These are phyloP conservation scores for Drosophila kepulauana DNA, from an alignment of 1,140 invertebrate genomes.

Conservation along the genomic window DNA sequence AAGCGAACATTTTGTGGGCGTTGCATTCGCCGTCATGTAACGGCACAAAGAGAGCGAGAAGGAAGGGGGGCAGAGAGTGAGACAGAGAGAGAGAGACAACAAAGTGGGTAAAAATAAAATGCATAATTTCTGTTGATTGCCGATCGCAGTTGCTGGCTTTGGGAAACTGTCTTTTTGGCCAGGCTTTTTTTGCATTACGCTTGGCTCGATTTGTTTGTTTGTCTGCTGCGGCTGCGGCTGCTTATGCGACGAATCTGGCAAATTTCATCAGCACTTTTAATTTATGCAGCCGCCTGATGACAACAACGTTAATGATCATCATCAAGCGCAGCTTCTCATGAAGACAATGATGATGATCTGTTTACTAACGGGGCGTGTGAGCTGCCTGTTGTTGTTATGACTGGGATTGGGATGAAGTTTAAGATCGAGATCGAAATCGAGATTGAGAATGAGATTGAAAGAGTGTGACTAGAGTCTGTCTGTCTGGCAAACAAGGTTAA, in stretches of 20 bases:
- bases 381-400: not conserved
- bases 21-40: constrained; percentile 45
- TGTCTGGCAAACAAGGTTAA: constrained; percentile 58
- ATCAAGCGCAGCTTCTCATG: no score
- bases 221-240: constrained; percentile 2
- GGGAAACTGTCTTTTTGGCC: constrained; percentile 38
- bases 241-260: constrained; percentile 70
- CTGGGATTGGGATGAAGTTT: not conserved
- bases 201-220: not conserved
- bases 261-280: constrained; percentile 83
- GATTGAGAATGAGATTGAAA: constrained; percentile 13
- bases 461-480: not conserved
- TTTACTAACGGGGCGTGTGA: constrained; percentile 38
- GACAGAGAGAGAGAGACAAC: not conserved
- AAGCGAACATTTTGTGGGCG: constrained; percentile 54
- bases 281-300: constrained; percentile 64
- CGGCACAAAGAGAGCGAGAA: constrained; percentile 39
- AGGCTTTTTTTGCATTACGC: constrained; percentile 29
- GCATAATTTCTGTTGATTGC: constrained; percentile 53
- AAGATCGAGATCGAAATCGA: no score
- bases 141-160: constrained; percentile 15
- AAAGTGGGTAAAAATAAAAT: constrained; percentile 67
- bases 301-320: constrained; percentile 3
- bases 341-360: constrained; percentile 11
- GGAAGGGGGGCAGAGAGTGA: not conserved